Conservation (phyloP, 2,797 vertebrate genomes). For the Hapalemur alaotrensis region DNA sequence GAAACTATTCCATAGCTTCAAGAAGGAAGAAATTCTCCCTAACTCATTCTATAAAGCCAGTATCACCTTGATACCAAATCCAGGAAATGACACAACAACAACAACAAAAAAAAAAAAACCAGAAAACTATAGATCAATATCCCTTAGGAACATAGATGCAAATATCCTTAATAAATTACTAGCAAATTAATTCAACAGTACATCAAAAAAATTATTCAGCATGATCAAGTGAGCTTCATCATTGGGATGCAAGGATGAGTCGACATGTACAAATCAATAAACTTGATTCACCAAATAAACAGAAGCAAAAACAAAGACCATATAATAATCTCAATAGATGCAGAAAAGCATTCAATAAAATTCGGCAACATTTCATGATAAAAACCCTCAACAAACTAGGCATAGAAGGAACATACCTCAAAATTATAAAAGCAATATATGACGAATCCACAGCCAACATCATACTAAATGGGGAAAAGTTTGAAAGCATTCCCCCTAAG, state of each 20-base stretch:
- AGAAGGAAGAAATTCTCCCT: not conserved
- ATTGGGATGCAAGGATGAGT: not conserved
- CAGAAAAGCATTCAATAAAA: not conserved
- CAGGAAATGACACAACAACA: not conserved
- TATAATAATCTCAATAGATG: not conserved
- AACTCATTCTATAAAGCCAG: not conserved
- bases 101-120: not conserved
- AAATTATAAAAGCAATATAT: not conserved
- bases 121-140: not conserved
- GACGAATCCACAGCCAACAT: not conserved
- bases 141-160: not conserved
- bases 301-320: not conserved
- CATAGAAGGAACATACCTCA: not conserved
- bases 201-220: not conserved
- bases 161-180: not conserved
- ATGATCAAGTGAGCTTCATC: not conserved
- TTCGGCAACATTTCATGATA: not conserved
- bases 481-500: not conserved
- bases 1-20: not conserved
- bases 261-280: not conserved
- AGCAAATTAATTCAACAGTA: not conserved
- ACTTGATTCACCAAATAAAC: not conserved
- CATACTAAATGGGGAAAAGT: not conserved
- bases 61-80: not conserved
- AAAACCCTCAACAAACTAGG: not conserved